Percentiles rank a stretch among this genome's conserved stretches.
phyloP scores from a whole-genome alignment of 2,113 vertebrate species.

The Rhinolophus ferrumequinum region DNA sequence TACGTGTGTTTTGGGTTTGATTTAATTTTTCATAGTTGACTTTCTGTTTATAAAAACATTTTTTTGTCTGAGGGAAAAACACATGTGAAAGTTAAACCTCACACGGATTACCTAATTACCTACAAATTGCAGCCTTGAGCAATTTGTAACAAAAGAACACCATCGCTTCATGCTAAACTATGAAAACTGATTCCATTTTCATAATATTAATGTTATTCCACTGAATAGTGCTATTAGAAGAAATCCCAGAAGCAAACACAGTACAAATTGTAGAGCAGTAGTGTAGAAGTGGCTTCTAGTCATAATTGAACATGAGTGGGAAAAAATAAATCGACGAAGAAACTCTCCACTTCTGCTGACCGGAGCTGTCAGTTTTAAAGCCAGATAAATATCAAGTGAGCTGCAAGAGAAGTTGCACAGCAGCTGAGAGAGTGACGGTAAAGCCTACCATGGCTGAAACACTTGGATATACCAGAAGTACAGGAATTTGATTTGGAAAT shows the following conservation, averaged over 20 bases:
- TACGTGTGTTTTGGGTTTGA: conserved; percentile 35
- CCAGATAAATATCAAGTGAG: conserved; percentile 24
- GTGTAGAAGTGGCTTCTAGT: background rate
- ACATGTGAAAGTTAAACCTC: background rate
- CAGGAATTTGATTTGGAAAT: conserved; percentile 58
- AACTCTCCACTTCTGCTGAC: background rate
- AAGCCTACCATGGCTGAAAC: background rate
- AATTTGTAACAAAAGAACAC: conserved; percentile 66
- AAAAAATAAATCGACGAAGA: conserved; percentile 10
- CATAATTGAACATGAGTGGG: background rate
- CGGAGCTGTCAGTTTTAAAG: background rate
- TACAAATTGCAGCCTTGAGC: conserved; percentile 47
- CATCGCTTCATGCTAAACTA: background rate
- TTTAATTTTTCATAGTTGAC: conserved; percentile 17
- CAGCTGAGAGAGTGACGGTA: conserved; percentile 34
- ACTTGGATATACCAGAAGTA: conserved; percentile 22
- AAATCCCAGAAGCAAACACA: background rate
- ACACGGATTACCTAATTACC: background rate
- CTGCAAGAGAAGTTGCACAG: conserved; percentile 47
- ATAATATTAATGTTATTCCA: background rate
- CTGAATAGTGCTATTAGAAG: conserved; percentile 49
- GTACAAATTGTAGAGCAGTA: background rate
- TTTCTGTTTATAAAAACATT: background rate
- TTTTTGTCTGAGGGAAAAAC: background rate
- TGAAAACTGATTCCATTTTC: conserved; percentile 24